A percentile compares a stretch with the other conserved stretches of the same genome.
Conservation (phyloP, 1,140 invertebrate genomes). For the Brachionus manjavacas region DNA sequence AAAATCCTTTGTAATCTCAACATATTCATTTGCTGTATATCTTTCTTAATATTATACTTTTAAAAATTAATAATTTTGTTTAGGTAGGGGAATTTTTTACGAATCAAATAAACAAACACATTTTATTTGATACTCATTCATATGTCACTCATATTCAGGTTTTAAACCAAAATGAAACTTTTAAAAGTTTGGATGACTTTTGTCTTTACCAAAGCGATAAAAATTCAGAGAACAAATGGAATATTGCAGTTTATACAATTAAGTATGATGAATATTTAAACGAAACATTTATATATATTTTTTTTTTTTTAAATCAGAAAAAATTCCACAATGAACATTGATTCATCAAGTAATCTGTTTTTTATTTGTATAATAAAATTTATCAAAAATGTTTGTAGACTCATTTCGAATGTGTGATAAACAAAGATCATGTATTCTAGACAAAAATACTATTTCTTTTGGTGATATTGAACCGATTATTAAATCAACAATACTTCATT, state of each 20-base stretch:
- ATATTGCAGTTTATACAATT: conserved; percentile 1
- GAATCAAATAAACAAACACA: background rate
- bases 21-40: conserved; percentile 30
- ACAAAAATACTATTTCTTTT: background rate
- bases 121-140: background rate
- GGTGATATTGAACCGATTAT: background rate
- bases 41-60: background rate
- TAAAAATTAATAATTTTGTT: background rate
- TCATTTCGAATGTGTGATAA: background rate
- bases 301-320: background rate
- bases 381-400: background rate
- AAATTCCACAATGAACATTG: background rate
- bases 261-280: background rate
- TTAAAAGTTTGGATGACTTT: background rate
- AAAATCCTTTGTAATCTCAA: conserved; percentile 35
- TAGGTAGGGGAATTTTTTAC: conserved; percentile 19
- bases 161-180: background rate
- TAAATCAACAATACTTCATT: background rate
- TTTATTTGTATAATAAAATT: background rate
- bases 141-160: conserved; percentile 33
- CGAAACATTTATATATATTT: background rate
- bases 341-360: background rate
- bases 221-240: background rate
- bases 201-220: background rate
- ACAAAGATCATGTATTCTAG: background rate